Conservation (phyloP, 2,888 invertebrate species). For the Drosophila limbata region DNA sequence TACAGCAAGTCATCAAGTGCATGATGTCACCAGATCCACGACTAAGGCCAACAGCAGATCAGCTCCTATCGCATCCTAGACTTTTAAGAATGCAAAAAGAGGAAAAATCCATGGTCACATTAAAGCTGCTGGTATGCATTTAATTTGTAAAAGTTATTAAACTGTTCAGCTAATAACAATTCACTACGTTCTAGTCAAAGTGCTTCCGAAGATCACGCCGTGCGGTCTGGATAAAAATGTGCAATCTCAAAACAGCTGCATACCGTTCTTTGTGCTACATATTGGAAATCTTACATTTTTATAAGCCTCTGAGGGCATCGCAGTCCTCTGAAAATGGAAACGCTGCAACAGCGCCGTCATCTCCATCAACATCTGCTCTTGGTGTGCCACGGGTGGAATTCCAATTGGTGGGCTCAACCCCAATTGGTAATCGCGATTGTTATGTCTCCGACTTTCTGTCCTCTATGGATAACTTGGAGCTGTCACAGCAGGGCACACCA, state of each 20-base stretch:
- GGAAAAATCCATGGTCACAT: conserved; percentile 77
- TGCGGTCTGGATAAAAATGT: conserved; percentile 82
- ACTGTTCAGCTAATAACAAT: neutral
- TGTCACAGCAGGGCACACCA: conserved; percentile 77
- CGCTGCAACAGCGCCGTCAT: conserved; percentile 35
- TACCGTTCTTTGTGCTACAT: conserved; percentile 73
- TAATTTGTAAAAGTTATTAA: neutral
- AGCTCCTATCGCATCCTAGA: conserved; percentile 85
- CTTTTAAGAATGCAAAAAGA: conserved; percentile 73
- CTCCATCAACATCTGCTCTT: conserved; percentile 39
- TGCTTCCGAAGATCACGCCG: conserved; percentile 80
- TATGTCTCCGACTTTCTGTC: conserved; percentile 57
- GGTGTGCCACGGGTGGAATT: conserved; percentile 50
- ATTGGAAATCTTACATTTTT: conserved; percentile 74
- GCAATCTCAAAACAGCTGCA: conserved; percentile 81
- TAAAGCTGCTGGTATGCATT: conserved; percentile 79
- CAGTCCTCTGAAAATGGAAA: conserved; percentile 17
- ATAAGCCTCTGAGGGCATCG: conserved; percentile 55
- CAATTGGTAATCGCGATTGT: conserved; percentile 65
- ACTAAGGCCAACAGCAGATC: conserved; percentile 86
- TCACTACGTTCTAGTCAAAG: conserved; percentile 69
- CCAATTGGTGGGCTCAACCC: conserved; percentile 70
- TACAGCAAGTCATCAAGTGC: conserved; percentile 86
- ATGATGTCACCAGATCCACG: conserved; percentile 87
- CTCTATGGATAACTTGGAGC: conserved; percentile 69